Evolutionary conservation across 2,113 vertebrate genomes (phyloP).

Genomic region (Arizona elegans): DNA sequence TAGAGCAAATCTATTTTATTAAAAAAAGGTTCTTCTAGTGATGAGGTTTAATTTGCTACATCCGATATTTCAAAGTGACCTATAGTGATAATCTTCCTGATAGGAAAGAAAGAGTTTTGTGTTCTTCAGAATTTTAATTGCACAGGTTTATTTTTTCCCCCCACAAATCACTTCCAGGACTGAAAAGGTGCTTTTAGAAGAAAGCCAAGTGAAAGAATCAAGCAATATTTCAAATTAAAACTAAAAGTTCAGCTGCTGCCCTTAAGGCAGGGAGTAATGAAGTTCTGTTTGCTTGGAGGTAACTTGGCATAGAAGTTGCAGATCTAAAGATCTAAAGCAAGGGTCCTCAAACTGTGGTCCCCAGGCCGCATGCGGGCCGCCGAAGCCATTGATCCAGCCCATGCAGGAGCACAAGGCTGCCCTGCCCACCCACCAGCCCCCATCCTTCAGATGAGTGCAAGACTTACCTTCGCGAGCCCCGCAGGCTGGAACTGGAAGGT

Average conservation of each 20-base stretch:
- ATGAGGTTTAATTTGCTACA: neutral
- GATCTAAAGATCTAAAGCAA: neutral
- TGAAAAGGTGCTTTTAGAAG: neutral
- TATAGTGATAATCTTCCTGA: neutral
- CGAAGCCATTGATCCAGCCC: too few species aligned
- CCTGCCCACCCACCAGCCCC: too few species aligned
- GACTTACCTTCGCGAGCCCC: too few species aligned
- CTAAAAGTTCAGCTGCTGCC: neutral
- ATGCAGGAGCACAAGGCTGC: too few species aligned
- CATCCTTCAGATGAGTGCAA: too few species aligned
- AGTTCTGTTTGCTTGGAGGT: neutral
- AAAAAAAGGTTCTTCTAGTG: neutral
- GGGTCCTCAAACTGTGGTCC: too few species aligned
- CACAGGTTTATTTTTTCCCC: fast-evolving
- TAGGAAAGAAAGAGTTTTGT: neutral
- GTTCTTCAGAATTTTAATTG: neutral
- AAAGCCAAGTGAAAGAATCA: neutral
- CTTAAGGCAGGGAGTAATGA: neutral
- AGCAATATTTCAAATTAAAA: neutral
- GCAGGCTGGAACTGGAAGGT: too few species aligned
- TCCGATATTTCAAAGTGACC: neutral
- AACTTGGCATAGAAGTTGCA: neutral
- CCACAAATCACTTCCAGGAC: neutral
- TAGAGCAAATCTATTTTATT: neutral
- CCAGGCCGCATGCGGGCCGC: too few species aligned